A percentile compares a stretch with the other conserved stretches of the same genome.
Conservation (phyloP, 2,888 invertebrate species). For the Hemithea aestivaria region DNA sequence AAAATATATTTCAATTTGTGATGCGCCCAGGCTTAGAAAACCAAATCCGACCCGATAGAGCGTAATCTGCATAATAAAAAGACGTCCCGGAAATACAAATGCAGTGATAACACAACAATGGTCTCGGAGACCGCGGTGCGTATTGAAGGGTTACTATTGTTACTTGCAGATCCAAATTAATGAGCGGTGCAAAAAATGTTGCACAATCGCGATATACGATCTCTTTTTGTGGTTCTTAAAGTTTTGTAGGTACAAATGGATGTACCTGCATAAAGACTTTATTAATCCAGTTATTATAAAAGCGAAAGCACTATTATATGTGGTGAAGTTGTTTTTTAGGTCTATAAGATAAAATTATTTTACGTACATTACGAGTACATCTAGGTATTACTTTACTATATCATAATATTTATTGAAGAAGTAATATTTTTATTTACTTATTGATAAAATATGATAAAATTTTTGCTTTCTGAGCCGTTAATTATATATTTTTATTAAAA, state of each 20-base stretch:
- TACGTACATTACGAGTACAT: too few relatives aligned
- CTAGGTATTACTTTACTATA: too few relatives aligned
- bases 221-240: conserved; percentile 55
- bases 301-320: too few relatives aligned
- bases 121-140: conserved; percentile 46
- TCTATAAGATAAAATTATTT: too few relatives aligned
- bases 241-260: conserved; percentile 28
- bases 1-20: background rate
- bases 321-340: too few relatives aligned
- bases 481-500: too few relatives aligned
- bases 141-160: conserved; percentile 70
- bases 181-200: conserved; percentile 72
- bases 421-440: too few relatives aligned
- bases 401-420: too few relatives aligned
- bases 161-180: conserved; percentile 73
- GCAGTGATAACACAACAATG: conserved; percentile 67
- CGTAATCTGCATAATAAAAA: conserved; percentile 76
- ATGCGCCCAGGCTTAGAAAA: conserved; percentile 32
- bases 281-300: too few relatives aligned
- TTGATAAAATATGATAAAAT: too few relatives aligned
- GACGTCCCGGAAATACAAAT: conserved; percentile 65
- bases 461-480: too few relatives aligned
- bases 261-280: too few relatives aligned
- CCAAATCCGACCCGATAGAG: conserved; percentile 64
- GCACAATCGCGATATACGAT: conserved; percentile 72